Evolutionary conservation across 2,113 vertebrate species (phyloP).

Genomic region (Pseudonaja textilis): DNA sequence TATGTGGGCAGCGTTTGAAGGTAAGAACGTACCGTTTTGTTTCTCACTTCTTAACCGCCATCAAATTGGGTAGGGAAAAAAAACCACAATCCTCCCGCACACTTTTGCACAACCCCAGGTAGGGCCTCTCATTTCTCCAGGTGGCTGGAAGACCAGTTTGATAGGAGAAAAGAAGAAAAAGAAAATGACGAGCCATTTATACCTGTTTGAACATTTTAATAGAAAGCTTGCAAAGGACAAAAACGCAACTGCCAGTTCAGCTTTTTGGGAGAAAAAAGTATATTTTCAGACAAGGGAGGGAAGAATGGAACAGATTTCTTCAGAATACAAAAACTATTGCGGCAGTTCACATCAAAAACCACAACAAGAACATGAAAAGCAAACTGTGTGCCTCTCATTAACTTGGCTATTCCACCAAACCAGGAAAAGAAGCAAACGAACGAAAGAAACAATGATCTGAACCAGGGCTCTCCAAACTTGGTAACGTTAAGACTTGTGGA

Average conservation of each 20-base stretch:
- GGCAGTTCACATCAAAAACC: neutral
- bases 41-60: neutral
- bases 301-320: neutral
- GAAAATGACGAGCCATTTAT: neutral
- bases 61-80: neutral
- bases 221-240: neutral
- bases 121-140: neutral
- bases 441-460: neutral
- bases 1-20: neutral
- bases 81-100: neutral
- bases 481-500: neutral
- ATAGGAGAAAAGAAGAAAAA: neutral
- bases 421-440: neutral
- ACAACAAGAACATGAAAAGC: neutral
- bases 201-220: neutral
- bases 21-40: neutral
- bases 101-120: neutral
- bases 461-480: neutral
- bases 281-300: neutral
- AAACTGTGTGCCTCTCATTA: neutral
- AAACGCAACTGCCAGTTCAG: neutral
- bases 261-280: neutral
- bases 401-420: neutral
- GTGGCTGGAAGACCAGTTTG: neutral
- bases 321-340: neutral